Conservation (phyloP, 2,797 vertebrate species). For the Astyanax mexicanus region DNA sequence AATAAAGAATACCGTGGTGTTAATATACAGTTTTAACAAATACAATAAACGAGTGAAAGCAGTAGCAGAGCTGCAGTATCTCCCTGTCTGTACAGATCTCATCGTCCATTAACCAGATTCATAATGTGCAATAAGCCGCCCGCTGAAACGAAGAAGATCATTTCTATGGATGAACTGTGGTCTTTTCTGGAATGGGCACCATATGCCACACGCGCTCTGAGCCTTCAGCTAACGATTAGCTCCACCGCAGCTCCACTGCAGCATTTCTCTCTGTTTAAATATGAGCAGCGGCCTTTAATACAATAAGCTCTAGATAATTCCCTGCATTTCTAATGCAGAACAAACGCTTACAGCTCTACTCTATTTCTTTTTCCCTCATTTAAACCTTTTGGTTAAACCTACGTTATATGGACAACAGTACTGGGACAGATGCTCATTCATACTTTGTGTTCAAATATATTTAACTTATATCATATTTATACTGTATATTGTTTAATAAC, state of each 20-base stretch:
- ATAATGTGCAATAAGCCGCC: conserved; percentile 12
- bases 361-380: background rate
- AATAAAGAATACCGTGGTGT: too few relatives aligned
- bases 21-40: background rate
- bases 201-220: conserved; percentile 5
- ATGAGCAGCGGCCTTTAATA: background rate
- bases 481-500: too few relatives aligned
- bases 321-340: background rate
- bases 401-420: too few relatives aligned
- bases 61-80: background rate
- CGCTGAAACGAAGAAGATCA: background rate
- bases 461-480: too few relatives aligned
- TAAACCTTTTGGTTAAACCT: too few relatives aligned
- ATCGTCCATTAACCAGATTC: conserved; percentile 27
- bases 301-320: background rate
- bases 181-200: conserved; percentile 6
- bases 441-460: too few relatives aligned
- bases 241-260: background rate
- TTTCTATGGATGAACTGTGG: conserved; percentile 3
- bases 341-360: too few relatives aligned
- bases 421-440: too few relatives aligned
- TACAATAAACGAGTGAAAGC: background rate
- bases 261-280: background rate
- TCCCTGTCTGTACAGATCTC: background rate
- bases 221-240: background rate